Percentiles rank a stretch among this genome's conserved stretches.
Evolutionary conservation across 2,888 invertebrate genomes (phyloP).

Genomic region (Creontiades dilutus): DNA sequence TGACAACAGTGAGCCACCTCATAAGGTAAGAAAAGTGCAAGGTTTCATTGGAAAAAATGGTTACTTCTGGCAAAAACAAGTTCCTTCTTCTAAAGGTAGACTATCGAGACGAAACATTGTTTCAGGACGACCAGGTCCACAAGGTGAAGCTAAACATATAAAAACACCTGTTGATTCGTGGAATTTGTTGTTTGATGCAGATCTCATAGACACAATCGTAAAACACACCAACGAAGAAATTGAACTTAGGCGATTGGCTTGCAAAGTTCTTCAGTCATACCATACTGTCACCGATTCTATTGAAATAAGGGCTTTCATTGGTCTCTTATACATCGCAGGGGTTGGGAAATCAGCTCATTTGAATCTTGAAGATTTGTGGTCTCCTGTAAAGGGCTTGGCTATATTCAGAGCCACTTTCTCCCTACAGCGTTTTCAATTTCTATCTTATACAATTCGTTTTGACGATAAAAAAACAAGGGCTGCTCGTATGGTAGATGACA

Average conservation of each 20-base stretch:
- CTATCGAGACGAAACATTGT: too few relatives aligned
- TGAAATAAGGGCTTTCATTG: conserved; percentile 57
- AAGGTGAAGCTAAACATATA: conserved; percentile 56
- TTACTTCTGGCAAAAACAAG: too few relatives aligned
- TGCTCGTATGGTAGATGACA: neutral
- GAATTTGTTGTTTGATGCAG: neutral
- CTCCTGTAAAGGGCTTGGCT: neutral
- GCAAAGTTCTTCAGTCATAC: conserved; percentile 1
- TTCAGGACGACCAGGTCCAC: conserved; percentile 57
- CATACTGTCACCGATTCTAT: conserved; percentile 26
- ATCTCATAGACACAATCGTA: neutral
- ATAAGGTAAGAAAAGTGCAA: neutral
- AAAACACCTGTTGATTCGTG: neutral
- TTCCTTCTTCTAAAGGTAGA: too few relatives aligned
- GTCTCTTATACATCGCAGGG: conserved; percentile 56
- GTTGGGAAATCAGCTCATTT: conserved; percentile 63
- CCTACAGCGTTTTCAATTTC: conserved; percentile 33
- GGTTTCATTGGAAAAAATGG: too few relatives aligned
- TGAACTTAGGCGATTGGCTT: neutral
- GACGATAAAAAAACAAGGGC: conserved; percentile 27
- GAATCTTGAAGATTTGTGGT: conserved; percentile 47
- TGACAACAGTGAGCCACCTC: too few relatives aligned
- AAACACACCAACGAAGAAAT: conserved; percentile 57
- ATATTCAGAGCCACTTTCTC: conserved; percentile 52
- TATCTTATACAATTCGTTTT: conserved; percentile 54